Conservation (phyloP, 2,888 invertebrate species). For the Rosalia funebris region DNA sequence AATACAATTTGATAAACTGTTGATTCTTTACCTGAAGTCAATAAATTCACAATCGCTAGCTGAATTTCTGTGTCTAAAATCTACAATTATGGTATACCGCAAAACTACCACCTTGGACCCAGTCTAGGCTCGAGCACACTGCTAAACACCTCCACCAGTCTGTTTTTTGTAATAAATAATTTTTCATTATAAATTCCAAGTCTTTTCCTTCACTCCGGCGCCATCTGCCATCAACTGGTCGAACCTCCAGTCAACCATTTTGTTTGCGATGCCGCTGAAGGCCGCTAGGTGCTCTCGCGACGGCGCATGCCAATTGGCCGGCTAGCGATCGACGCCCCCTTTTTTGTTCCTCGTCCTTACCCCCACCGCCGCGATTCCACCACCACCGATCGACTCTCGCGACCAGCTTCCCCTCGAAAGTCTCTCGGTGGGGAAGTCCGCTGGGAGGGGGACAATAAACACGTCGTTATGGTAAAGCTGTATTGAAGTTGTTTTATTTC, state of each 20-base stretch:
- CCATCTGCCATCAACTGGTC: constrained; percentile 66
- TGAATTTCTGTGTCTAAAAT: too few species aligned
- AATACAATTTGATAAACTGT: too few species aligned
- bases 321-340: constrained; percentile 57
- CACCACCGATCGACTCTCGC: constrained; percentile 31
- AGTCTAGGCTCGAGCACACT: too few species aligned
- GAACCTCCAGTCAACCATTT: constrained; percentile 67
- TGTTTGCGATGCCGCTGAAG: constrained; percentile 67
- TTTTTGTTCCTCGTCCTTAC: constrained; percentile 47
- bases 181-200: constrained; percentile 30
- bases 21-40: too few species aligned
- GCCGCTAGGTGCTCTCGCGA: constrained; percentile 59
- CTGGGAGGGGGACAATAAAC: constrained; percentile 62
- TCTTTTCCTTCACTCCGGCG: constrained; percentile 45
- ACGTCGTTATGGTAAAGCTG: constrained; percentile 65
- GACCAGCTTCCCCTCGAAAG: constrained; percentile 48
- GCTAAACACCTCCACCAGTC: too few species aligned
- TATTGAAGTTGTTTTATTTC: constrained; percentile 61
- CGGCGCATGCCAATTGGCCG: constrained; percentile 68
- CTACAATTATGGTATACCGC: too few species aligned
- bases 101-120: too few species aligned
- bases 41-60: too few species aligned
- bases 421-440: constrained; percentile 43
- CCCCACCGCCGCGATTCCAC: constrained; percentile 43
- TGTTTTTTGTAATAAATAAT: too few species aligned